A percentile compares a stretch with the other conserved stretches of the same genome.
Evolutionary conservation across 2,797 vertebrate species (phyloP).

Genomic region (Smutsia temminckii): DNA sequence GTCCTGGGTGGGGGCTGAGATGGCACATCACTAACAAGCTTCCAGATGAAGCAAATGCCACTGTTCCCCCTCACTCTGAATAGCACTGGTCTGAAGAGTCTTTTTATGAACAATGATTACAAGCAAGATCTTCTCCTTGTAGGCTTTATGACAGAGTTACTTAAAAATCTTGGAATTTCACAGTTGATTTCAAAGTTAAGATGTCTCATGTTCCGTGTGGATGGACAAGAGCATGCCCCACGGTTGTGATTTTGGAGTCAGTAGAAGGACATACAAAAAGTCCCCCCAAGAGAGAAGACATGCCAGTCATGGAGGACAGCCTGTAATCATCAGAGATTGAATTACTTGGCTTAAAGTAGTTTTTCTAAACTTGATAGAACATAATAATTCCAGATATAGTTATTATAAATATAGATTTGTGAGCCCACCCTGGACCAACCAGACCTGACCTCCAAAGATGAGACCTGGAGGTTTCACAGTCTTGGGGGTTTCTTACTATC

Average conservation of each 20-base stretch:
- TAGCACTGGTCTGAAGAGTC: background rate
- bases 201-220: background rate
- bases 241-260: background rate
- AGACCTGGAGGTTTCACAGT: background rate
- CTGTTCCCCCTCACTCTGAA: background rate
- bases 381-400: background rate
- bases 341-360: background rate
- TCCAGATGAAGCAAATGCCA: background rate
- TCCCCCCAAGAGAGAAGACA: background rate
- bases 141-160: background rate
- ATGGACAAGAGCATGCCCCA: background rate
- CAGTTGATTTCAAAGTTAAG: conserved; percentile 18
- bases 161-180: background rate
- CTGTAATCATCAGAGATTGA: background rate
- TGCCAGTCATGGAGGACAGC: background rate
- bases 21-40: rapidly evolving
- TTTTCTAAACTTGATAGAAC: background rate
- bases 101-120: background rate
- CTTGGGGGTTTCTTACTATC: background rate
- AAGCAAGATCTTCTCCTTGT: background rate
- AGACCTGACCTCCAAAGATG: background rate
- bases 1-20: background rate
- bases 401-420: conserved; percentile 12
- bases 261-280: background rate
- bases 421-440: background rate